A percentile compares a stretch with the other conserved stretches of the same genome.
Evolutionary conservation across 2,888 invertebrate genomes (phyloP).

Genomic region (Leuctra nigra): DNA sequence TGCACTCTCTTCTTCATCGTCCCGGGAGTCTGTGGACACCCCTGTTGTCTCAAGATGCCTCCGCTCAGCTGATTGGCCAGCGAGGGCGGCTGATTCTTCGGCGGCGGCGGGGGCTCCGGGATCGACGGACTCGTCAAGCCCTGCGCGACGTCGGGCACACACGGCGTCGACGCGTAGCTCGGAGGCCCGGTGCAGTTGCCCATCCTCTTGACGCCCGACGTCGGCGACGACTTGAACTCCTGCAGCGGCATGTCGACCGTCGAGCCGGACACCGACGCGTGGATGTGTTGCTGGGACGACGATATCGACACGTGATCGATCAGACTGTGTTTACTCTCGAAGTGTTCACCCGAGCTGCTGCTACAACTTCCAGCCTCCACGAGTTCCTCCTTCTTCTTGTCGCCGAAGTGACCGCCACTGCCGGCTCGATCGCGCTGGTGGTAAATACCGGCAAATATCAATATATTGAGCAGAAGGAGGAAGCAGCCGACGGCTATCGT

Average conservation of each 20-base stretch:
- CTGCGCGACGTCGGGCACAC: slow-evolving; percentile 8
- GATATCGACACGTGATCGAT: slow-evolving; percentile 52
- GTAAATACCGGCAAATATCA: slow-evolving; percentile 85
- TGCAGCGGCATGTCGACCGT: slow-evolving; percentile 56
- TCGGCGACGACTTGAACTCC: slow-evolving; percentile 53
- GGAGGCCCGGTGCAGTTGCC: slow-evolving; percentile 31
- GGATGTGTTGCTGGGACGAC: slow-evolving; percentile 27
- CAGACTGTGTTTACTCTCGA: slow-evolving; percentile 49
- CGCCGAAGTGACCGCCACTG: slow-evolving; percentile 46
- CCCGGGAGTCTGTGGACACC: slow-evolving; percentile 60
- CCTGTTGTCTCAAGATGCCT: slow-evolving; percentile 55
- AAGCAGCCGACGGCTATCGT: slow-evolving; percentile 84
- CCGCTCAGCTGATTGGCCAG: slow-evolving; percentile 40
- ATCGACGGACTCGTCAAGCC: slow-evolving; percentile 40
- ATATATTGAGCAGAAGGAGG: slow-evolving; percentile 68
- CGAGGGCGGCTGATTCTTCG: slow-evolving; percentile 46
- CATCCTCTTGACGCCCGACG: slow-evolving; percentile 37
- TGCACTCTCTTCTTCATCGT: slow-evolving; percentile 85
- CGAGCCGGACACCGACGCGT: slow-evolving; percentile 33
- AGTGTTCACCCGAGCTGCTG: slow-evolving; percentile 47
- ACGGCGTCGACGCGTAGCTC: slow-evolving; percentile 16
- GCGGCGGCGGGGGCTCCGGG: slow-evolving; percentile 57
- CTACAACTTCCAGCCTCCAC: slow-evolving; percentile 66
- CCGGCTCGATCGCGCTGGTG: slow-evolving; percentile 62
- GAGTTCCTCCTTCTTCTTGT: slow-evolving; percentile 70